A percentile compares a stretch with the other conserved stretches of the same genome.
These are phyloP conservation scores for Trichacis sp. DNA, from an alignment of 2,888 invertebrate species.

Conservation along the genomic window DNA sequence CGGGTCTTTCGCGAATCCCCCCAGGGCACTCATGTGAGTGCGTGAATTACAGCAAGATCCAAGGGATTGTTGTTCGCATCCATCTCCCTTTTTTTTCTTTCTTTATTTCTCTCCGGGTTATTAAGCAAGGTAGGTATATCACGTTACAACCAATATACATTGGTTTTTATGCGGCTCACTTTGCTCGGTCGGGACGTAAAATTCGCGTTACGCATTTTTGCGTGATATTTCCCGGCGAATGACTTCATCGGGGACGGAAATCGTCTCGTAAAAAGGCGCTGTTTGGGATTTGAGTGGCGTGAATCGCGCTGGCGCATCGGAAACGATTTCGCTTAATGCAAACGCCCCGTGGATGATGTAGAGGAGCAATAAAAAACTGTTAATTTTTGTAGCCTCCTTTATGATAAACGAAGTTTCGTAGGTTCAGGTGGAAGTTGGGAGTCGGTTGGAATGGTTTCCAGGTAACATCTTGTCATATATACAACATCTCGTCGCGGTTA, in stretches of 20 bases:
- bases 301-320: neutral
- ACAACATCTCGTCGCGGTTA: constrained; percentile 46
- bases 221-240: neutral
- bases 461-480: constrained; percentile 37
- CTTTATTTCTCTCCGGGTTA: neutral
- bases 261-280: neutral
- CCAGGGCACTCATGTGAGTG: constrained; percentile 25
- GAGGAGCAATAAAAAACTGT: neutral
- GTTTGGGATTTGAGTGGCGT: neutral
- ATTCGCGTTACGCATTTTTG: neutral
- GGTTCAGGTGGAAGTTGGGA: neutral
- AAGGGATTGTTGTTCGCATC: constrained; percentile 30
- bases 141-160: no score
- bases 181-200: no score
- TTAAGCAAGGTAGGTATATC: no score
- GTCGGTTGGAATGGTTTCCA: constrained; percentile 18
- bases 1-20: constrained; percentile 32
- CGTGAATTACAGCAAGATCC: constrained; percentile 33
- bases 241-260: neutral
- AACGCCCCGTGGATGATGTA: neutral
- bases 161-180: no score
- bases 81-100: no score
- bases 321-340: neutral
- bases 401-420: neutral
- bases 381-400: neutral